A percentile compares a stretch with the other conserved stretches of the same genome.
Evolutionary conservation across 2,888 invertebrate genomes (phyloP).

Genomic region (Blera fallax): DNA sequence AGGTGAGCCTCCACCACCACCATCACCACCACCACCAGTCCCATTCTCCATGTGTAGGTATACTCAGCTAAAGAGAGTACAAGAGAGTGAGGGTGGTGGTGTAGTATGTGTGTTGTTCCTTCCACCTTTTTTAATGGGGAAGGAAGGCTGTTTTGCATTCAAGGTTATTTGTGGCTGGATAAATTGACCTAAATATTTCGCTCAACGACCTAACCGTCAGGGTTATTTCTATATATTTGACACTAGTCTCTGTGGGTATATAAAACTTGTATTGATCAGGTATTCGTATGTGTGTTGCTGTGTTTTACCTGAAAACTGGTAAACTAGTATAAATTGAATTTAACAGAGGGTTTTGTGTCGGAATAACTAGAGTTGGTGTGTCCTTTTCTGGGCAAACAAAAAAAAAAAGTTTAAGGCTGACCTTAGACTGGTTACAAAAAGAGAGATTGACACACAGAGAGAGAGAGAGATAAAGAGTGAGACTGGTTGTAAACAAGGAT

Average conservation of each 20-base stretch:
- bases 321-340: conserved; percentile 67
- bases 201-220: conserved; percentile 81
- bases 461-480: conserved; percentile 9
- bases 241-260: conserved; percentile 35
- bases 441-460: neutral
- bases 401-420: conserved; percentile 50
- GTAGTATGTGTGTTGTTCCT: conserved; percentile 2
- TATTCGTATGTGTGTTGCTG: conserved; percentile 59
- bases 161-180: conserved; percentile 81
- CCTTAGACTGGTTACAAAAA: conserved; percentile 66
- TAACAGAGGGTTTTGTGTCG: conserved; percentile 46
- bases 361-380: conserved; percentile 7
- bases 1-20: conserved; percentile 8
- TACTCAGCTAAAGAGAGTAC: conserved; percentile 25
- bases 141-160: conserved; percentile 80
- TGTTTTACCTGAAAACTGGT: conserved; percentile 73
- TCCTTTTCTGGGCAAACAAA: conserved; percentile 5
- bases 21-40: neutral
- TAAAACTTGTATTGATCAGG: conserved; percentile 52
- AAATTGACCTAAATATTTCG: conserved; percentile 81
- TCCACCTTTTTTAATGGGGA: conserved; percentile 30
- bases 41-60: conserved; percentile 1
- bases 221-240: conserved; percentile 76
- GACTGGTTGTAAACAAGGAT: conserved; percentile 54
- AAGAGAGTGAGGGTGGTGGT: conserved; percentile 29